These are phyloP conservation scores for Sakesphorus luctuosus DNA, from an alignment of 2,113 vertebrate genomes.

Conservation along the genomic window DNA sequence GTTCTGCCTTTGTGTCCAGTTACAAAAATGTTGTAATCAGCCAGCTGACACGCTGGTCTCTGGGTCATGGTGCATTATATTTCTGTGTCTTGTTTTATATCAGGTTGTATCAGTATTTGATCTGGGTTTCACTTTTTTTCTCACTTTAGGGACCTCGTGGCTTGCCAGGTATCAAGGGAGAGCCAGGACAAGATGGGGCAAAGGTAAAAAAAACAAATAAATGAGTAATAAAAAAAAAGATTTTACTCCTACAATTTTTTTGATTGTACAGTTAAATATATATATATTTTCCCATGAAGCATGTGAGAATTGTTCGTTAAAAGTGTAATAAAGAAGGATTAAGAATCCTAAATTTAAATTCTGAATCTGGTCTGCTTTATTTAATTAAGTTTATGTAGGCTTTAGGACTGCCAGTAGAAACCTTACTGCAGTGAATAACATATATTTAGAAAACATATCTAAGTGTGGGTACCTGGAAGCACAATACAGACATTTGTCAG, in stretches of 20 bases:
- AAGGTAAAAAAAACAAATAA: slow-evolving; percentile 80
- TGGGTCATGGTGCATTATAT: not conserved
- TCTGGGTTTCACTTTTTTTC: not conserved
- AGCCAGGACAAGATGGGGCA: slow-evolving; percentile 84
- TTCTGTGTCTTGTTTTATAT: not conserved
- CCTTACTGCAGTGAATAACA: not conserved
- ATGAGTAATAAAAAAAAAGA: not conserved
- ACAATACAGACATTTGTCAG: not conserved
- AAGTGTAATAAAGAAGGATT: not conserved
- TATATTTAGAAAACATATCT: not conserved
- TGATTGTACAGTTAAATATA: not conserved
- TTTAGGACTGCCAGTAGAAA: not conserved
- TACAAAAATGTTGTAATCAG: not conserved
- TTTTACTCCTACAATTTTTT: not conserved
- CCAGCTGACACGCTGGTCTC: not conserved
- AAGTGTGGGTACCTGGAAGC: not conserved
- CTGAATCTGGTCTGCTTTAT: not conserved
- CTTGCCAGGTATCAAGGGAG: slow-evolving; percentile 86
- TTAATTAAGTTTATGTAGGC: not conserved
- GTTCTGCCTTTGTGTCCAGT: not conserved
- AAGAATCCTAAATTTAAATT: not conserved
- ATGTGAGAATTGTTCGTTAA: not conserved
- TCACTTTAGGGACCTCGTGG: slow-evolving; percentile 84
- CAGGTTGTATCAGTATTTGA: not conserved
- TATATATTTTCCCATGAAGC: not conserved